Percentiles rank a stretch among this genome's conserved stretches.
phyloP scores from a whole-genome alignment of 2,888 invertebrate species.

The Hartigia nigra region DNA sequence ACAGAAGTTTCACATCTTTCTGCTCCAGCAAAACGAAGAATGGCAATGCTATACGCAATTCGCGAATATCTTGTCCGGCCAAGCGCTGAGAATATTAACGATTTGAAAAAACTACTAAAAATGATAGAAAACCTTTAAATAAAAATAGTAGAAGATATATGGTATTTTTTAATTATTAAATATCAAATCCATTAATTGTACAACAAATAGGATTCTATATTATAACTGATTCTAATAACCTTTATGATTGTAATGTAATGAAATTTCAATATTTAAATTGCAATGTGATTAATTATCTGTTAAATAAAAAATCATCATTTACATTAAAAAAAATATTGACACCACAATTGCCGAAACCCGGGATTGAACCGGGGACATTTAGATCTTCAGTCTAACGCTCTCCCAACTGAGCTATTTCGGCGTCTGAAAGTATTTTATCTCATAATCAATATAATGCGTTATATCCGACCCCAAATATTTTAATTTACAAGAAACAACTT shows the following conservation, averaged over 20 bases:
- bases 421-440: not conserved
- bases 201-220: not conserved
- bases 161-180: not conserved
- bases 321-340: too few relatives aligned
- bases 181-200: not conserved
- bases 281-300: not conserved
- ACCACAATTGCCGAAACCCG: slow-evolving; percentile 36
- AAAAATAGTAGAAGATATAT: not conserved
- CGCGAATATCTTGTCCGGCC: slow-evolving; percentile 22
- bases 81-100: slow-evolving; percentile 6
- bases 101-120: not conserved
- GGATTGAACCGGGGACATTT: slow-evolving; percentile 43
- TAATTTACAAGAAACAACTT: not conserved
- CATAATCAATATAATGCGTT: rapidly evolving
- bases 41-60: slow-evolving; percentile 13
- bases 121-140: not conserved
- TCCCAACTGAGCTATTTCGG: slow-evolving; percentile 44
- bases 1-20: slow-evolving; percentile 22
- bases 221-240: not conserved
- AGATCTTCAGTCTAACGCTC: slow-evolving; percentile 44
- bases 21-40: slow-evolving; percentile 19
- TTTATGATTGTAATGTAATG: not conserved
- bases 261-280: not conserved
- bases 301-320: too few relatives aligned
- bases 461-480: not conserved